phyloP scores from a whole-genome alignment of 2,797 vertebrate genomes.

The Natrix natrix region DNA sequence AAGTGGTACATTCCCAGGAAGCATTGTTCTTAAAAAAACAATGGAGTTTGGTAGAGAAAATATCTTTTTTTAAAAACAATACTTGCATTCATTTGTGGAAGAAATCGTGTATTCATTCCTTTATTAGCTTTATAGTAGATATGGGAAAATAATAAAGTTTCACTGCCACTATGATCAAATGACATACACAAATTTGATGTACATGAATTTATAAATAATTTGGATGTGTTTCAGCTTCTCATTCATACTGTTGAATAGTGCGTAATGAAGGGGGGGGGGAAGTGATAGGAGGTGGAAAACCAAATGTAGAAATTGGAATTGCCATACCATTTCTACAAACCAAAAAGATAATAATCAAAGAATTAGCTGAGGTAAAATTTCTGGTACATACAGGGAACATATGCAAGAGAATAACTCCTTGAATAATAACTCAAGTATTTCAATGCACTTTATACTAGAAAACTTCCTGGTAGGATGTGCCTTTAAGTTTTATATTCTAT shows the following conservation, averaged over 20 bases:
- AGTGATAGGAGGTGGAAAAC: background rate
- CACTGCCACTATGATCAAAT: constrained; percentile 1
- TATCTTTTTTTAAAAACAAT: constrained; percentile 29
- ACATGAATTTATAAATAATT: constrained; percentile 6
- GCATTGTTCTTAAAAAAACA: background rate
- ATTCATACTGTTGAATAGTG: background rate
- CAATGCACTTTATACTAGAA: background rate
- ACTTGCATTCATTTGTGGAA: constrained; percentile 46
- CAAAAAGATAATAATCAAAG: background rate
- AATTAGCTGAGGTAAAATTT: background rate
- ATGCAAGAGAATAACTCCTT: background rate
- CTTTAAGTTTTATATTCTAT: background rate
- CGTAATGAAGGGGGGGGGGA: background rate
- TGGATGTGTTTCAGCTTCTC: background rate
- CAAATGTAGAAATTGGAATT: background rate
- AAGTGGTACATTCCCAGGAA: background rate
- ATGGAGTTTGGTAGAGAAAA: background rate
- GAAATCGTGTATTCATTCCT: constrained; percentile 51
- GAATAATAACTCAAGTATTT: background rate
- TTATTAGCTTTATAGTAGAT: constrained; percentile 22
- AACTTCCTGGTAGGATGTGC: background rate
- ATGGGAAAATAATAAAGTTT: background rate
- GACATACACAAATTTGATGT: background rate
- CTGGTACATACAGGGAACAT: background rate
- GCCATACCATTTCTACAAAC: background rate